Evolutionary conservation across 92 coral and sea anemone genomes (phyloP), one percentile per base, ranked within the genome.

Genomic region (Phenganax subtilis): DNA sequence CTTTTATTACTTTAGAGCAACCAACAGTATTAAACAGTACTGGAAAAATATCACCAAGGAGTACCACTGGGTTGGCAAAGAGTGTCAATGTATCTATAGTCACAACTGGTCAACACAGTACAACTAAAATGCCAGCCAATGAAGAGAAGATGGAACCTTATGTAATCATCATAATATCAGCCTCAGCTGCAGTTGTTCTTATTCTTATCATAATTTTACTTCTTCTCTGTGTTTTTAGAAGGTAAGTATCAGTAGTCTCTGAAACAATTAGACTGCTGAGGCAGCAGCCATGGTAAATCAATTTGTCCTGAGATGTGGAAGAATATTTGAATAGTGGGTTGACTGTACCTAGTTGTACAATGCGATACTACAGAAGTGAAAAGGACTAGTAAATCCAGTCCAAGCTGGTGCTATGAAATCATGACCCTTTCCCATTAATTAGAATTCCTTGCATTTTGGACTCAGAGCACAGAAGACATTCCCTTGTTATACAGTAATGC

Each of bases 141-240:
- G 51, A 76, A 57, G 52, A 76, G 37, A 76, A 56, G 55, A 0
- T 76, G 55, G 68, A 76, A 57, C 53, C 54, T 52, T 76, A 57
- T 55, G 55, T 76, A 9, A 76, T 76, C n/a, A 58, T 76, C 30
- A 37, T 76, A 76, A 76, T 76, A 16, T 31, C 68, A 30, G 54
- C 81, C 6, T 56, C 52, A 27, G 81, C 81, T 17, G 81, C 54
- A 16, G 68, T 76, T 56, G 52, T 27, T 76, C 10, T 76, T 17
- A 10, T 76, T 29, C 9, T 15, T n/a, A 11, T 76, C 31, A 12
- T 57, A 47, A 28, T 76, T 76, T 37, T 57, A 12, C 9, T 58
- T 11, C 67, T 76, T 76, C n/a, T 76, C 56, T 76, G 60, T 47
- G 30, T 76, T 54, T 76, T 25, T 76, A 57, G 66, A 76, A 76